Conservation (phyloP, 2,888 invertebrate genomes). For the Sinhomidia bicolor region DNA sequence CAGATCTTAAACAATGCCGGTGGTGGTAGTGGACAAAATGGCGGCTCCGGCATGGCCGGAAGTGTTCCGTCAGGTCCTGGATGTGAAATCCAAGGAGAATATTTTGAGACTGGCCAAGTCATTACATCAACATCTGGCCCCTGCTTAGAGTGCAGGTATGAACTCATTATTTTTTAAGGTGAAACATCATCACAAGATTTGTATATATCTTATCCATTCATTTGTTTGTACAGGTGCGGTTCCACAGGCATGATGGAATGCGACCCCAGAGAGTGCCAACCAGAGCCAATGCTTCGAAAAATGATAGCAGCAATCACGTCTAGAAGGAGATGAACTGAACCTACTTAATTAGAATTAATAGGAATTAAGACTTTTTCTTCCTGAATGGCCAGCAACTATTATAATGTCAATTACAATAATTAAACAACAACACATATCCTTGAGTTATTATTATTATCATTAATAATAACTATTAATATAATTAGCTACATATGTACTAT, state of each 20-base stretch:
- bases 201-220: no score
- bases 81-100: slow-evolving; percentile 92
- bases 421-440: background rate
- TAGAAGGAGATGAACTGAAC: slow-evolving; percentile 78
- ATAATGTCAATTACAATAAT: slow-evolving; percentile 22
- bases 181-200: no score
- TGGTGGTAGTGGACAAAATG: slow-evolving; percentile 51
- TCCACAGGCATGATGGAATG: slow-evolving; percentile 97
- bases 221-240: slow-evolving; percentile 90
- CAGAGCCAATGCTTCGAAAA: slow-evolving; percentile 94
- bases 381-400: slow-evolving; percentile 52
- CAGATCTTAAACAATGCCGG: slow-evolving; percentile 77
- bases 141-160: slow-evolving; percentile 97
- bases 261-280: slow-evolving; percentile 94
- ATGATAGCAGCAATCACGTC: slow-evolving; percentile 88
- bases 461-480: background rate
- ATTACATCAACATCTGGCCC: slow-evolving; percentile 94
- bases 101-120: slow-evolving; percentile 92
- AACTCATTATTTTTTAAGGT: no score
- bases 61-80: slow-evolving; percentile 89
- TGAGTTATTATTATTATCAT: slow-evolving; percentile 10
- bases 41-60: slow-evolving; percentile 85
- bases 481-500: slow-evolving; percentile 11
- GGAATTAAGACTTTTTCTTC: slow-evolving; percentile 27
- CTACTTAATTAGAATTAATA: slow-evolving; percentile 62